phyloP scores from a whole-genome alignment of 2,888 invertebrate genomes.

The Clunio marinus region DNA sequence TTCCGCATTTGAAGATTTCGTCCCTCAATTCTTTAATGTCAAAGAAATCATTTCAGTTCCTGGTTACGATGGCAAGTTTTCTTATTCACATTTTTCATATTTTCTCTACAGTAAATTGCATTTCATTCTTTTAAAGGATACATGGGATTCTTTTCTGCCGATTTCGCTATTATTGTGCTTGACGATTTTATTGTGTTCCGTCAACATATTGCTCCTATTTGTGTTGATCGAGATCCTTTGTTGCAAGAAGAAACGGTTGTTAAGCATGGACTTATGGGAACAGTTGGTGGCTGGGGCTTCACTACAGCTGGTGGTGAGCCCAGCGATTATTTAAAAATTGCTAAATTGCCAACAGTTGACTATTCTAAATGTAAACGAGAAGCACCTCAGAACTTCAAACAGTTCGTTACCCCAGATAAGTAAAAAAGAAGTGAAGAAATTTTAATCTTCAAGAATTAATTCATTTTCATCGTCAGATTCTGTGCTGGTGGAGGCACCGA shows the following conservation, averaged over 20 bases:
- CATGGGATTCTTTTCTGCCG: slow-evolving; percentile 15
- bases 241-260: slow-evolving; percentile 7
- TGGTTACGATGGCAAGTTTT: too few relatives aligned
- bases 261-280: background rate
- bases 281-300: slow-evolving; percentile 40
- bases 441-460: too few relatives aligned
- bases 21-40: slow-evolving; percentile 9
- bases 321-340: slow-evolving; percentile 38
- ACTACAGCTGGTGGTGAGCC: slow-evolving; percentile 27
- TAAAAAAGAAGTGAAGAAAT: too few relatives aligned
- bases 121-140: too few relatives aligned
- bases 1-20: background rate
- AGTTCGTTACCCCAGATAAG: slow-evolving; percentile 45
- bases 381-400: slow-evolving; percentile 40
- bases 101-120: too few relatives aligned
- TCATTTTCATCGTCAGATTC: too few relatives aligned
- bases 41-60: slow-evolving; percentile 6
- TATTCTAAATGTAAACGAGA: slow-evolving; percentile 40
- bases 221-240: background rate
- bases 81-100: too few relatives aligned
- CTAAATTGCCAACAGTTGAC: slow-evolving; percentile 39
- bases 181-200: slow-evolving; percentile 12
- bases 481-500: slow-evolving; percentile 44
- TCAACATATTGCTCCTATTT: slow-evolving; percentile 18
- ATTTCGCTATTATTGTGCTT: slow-evolving; percentile 3